A percentile compares a stretch with the other conserved stretches of the same genome.
Conservation (phyloP, 2,113 vertebrate species). For the Isurus oxyrinchus region DNA sequence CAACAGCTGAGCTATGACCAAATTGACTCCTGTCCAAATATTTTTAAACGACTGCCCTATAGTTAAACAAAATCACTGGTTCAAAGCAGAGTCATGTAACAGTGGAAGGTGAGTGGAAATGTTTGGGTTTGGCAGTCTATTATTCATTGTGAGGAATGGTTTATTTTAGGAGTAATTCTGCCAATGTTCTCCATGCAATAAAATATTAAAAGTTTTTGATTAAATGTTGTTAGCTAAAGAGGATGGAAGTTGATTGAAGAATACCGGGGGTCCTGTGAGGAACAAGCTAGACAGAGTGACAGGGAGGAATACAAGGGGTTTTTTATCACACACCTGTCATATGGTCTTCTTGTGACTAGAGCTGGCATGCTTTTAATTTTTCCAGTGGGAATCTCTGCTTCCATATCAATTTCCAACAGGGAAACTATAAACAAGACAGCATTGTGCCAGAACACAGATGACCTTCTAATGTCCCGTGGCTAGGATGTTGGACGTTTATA, state of each 20-base stretch:
- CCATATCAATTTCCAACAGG: neutral
- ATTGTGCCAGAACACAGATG: neutral
- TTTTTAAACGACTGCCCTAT: neutral
- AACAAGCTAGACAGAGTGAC: neutral
- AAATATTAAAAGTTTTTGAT: neutral
- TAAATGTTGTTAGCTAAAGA: neutral
- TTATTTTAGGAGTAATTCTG: neutral
- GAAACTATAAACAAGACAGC: neutral
- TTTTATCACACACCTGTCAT: neutral
- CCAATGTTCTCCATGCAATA: neutral
- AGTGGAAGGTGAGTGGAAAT: neutral
- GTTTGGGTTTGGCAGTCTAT: neutral
- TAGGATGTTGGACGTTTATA: neutral
- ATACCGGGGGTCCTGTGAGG: neutral
- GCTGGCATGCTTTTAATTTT: neutral
- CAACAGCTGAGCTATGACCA: neutral
- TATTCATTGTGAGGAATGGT: neutral
- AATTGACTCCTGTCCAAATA: neutral
- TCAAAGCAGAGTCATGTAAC: neutral
- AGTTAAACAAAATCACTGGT: neutral
- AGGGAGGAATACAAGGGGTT: neutral
- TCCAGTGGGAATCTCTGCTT: conserved; percentile 15
- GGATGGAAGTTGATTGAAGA: neutral
- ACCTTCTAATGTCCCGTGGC: neutral
- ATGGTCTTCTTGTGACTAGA: neutral